These are phyloP conservation scores for Chirona hameri DNA, from an alignment of 2,888 invertebrate genomes.

Conservation along the genomic window DNA sequence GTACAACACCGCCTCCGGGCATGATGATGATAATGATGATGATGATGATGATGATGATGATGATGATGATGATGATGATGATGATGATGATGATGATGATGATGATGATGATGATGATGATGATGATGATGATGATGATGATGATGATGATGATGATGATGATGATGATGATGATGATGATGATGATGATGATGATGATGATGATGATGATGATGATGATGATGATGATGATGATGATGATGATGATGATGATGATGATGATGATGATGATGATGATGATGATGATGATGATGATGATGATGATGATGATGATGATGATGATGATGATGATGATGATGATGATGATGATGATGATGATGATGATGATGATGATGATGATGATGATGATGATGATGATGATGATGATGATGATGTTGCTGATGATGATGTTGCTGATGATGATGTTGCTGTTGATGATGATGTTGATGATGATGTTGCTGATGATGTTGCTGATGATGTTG, in stretches of 20 bases:
- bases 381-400: too few species aligned
- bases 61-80: constrained; percentile 22
- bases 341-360: not conserved
- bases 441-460: too few species aligned
- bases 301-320: not conserved
- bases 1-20: too few species aligned
- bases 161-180: constrained; percentile 7
- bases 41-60: constrained; percentile 11
- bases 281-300: not conserved
- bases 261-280: constrained; percentile 10
- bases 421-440: too few species aligned
- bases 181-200: constrained; percentile 12
- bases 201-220: not conserved
- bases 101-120: not conserved
- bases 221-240: not conserved
- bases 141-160: constrained; percentile 4
- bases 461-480: too few species aligned
- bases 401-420: too few species aligned
- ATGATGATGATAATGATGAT: not conserved
- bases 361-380: not conserved
- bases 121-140: not conserved
- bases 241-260: not conserved
- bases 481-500: too few species aligned
- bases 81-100: constrained; percentile 13
- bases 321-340: constrained; percentile 10